Evolutionary conservation across 1,140 invertebrate species (phyloP).

Genomic region (Aphis gossypii): DNA sequence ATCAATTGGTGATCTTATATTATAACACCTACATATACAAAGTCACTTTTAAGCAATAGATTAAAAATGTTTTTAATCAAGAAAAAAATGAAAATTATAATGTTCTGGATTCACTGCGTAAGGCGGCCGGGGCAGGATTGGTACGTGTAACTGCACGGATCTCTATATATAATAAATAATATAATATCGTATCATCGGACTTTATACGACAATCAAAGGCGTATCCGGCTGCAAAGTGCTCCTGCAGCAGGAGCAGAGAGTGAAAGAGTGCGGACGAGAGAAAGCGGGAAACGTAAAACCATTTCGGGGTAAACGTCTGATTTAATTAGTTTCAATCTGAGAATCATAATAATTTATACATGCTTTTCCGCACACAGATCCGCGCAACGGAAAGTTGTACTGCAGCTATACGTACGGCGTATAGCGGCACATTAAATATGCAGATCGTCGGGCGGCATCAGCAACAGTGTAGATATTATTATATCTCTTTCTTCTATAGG

Average conservation of each 20-base stretch:
- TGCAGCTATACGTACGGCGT: not conserved
- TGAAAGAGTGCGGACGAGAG: not conserved
- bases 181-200: not conserved
- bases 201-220: not conserved
- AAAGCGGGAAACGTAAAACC: not conserved
- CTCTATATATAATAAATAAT: not conserved
- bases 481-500: not conserved
- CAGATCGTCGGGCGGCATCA: not conserved
- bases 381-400: not conserved
- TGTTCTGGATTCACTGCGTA: not conserved
- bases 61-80: too few species aligned
- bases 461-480: not conserved
- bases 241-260: not conserved
- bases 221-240: not conserved
- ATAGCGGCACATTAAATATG: conserved; percentile 36
- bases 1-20: too few species aligned
- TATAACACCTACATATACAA: too few species aligned
- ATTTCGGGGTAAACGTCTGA: conserved; percentile 31
- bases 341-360: conserved; percentile 45
- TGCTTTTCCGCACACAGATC: conserved; percentile 23
- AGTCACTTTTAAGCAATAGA: too few species aligned
- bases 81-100: not conserved
- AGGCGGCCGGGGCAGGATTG: too few species aligned
- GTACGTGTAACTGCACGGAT: not conserved
- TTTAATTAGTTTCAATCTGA: conserved; percentile 58